Base-by-base conservation (phyloP, 1,140 invertebrate species). In the Ganaspis sp. region DNA sequence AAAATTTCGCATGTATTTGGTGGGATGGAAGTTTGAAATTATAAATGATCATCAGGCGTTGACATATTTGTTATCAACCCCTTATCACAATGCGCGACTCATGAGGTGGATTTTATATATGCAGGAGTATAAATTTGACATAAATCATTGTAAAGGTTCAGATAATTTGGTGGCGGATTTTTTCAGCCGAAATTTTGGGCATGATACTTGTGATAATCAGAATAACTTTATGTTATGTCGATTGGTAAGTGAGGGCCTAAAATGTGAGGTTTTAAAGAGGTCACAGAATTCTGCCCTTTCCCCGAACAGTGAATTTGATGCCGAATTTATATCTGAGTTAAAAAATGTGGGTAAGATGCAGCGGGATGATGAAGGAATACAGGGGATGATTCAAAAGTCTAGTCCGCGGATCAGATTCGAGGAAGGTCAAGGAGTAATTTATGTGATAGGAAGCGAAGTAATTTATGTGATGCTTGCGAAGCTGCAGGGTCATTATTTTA, bases 1-100 rank as follows among this genome's bases (percentile, higher is more conserved):
- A 9, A 73, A 77, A 38, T 77, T 77, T 49, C n/a, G 72, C 4
- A 34, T 34, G 15, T 77, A 73, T 69, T n/a, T 77, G 1, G 8
- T 77, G 4, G 71, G 76, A 1, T 12, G 12, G 8, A 11, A 29
- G 37, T 77, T 77, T 26, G 54, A 74, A 11, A 74, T 74, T 23
- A 29, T 75, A 2, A 72, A 1, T 5, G 70, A 69, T 37, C 64
- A 69, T 53, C 21, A 58, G 37, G 64, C 11, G 26, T 15, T 53
- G 34, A 64, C 21, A 15, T 72, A 53, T 45, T 45, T 45, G 42
- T n/a, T 45, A 15, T 45, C 42, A n/a, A 45, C 42, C 12, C 42
- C 42, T 12, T 45, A 45, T 45, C 42, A n/a, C 12, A 45, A 45
- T 15, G 42, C 42, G 4, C 12, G 11, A 12, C 1, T 45, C 4